A percentile compares a stretch with the other conserved stretches of the same genome.
These are phyloP conservation scores for Clusia tigrina DNA, from an alignment of 2,888 invertebrate species.

Conservation along the genomic window DNA sequence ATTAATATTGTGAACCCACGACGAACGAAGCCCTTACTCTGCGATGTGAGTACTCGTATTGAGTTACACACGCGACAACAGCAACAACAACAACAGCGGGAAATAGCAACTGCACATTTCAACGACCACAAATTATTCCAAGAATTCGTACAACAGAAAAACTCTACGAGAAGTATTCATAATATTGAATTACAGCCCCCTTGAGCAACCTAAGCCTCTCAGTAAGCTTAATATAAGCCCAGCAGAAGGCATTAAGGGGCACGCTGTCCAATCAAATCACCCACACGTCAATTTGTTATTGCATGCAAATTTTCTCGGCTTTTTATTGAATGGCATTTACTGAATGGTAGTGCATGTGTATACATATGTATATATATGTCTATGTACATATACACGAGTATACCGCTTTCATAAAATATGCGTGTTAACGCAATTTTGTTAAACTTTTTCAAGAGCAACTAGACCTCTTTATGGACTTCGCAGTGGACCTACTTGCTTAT, in stretches of 20 bases:
- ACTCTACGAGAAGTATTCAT: not conserved
- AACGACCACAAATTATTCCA: slow-evolving; percentile 49
- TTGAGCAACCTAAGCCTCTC: not conserved
- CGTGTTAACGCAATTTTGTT: no score
- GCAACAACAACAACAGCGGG: not conserved
- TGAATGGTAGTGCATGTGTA: not conserved
- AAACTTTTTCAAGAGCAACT: no score
- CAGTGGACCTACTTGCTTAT: no score
- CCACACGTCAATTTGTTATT: not conserved
- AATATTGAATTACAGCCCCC: not conserved
- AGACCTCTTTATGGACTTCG: no score
- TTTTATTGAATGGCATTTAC: not conserved
- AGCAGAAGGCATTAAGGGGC: not conserved
- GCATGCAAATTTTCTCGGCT: not conserved
- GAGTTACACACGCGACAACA: not conserved
- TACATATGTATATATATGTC: not conserved
- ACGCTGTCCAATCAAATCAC: not conserved
- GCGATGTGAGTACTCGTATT: not conserved
- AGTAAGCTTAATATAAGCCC: not conserved
- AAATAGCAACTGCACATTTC: slow-evolving; percentile 46
- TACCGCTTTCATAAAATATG: no score
- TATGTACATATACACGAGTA: not conserved
- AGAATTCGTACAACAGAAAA: slow-evolving; percentile 39
- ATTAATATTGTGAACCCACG: not conserved
- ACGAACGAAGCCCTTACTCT: not conserved